phyloP scores from a whole-genome alignment of 92 coral and sea anemone species.

The Pocillopora grandis region DNA sequence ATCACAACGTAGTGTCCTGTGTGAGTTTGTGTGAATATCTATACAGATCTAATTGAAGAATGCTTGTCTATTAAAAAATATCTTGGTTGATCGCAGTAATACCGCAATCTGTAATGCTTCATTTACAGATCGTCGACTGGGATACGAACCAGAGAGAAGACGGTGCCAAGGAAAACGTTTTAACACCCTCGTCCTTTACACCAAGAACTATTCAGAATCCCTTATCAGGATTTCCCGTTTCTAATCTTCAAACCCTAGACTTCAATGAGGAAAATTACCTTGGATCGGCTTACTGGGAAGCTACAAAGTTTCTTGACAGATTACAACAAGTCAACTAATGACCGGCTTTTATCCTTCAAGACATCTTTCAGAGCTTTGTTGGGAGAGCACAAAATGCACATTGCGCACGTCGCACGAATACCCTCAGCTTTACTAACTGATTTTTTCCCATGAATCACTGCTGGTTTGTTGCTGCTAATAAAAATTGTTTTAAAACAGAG shows the following conservation, averaged over 20 bases:
- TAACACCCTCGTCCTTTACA: conserved; percentile 7
- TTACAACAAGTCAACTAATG: conserved; percentile 40
- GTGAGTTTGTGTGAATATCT: too few relatives aligned
- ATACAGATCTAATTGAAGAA: too few relatives aligned
- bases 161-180: background rate
- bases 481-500: too few relatives aligned
- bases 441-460: too few relatives aligned
- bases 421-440: too few relatives aligned
- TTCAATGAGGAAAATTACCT: conserved; percentile 84
- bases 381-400: background rate
- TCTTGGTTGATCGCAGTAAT: too few relatives aligned
- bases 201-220: conserved; percentile 30
- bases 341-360: background rate
- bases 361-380: background rate
- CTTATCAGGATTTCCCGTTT: conserved; percentile 27
- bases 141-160: conserved; percentile 29
- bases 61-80: too few relatives aligned
- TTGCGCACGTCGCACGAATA: background rate
- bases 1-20: too few relatives aligned
- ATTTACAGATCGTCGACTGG: conserved; percentile 58
- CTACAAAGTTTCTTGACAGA: conserved; percentile 75
- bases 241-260: conserved; percentile 71
- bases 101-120: too few relatives aligned
- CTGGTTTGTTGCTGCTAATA: too few relatives aligned
- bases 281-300: conserved; percentile 96